A percentile compares a stretch with the other conserved stretches of the same genome.
Evolutionary conservation across 2,113 vertebrate species (phyloP).

Genomic region (Syngnathus typhle): DNA sequence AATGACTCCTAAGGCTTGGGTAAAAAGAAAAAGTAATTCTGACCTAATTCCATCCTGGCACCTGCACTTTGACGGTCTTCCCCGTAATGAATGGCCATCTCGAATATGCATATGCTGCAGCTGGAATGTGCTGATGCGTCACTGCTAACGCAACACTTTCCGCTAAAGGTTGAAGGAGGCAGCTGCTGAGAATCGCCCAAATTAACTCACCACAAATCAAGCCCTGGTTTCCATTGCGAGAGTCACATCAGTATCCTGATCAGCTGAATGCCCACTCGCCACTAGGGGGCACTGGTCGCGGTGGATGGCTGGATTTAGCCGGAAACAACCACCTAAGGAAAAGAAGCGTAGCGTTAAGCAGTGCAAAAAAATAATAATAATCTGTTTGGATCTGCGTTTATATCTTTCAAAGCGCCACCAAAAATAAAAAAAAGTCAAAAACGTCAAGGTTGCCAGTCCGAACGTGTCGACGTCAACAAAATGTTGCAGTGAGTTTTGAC

Average conservation of each 20-base stretch:
- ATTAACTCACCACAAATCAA: slow-evolving; percentile 69
- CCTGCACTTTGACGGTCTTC: slow-evolving; percentile 31
- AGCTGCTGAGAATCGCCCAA: slow-evolving; percentile 11
- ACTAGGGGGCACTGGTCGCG: slow-evolving; percentile 10
- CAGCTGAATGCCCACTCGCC: slow-evolving; percentile 12
- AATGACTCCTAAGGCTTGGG: not conserved
- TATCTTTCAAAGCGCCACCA: too few relatives aligned
- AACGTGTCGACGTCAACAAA: not conserved
- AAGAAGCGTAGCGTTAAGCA: slow-evolving; percentile 3
- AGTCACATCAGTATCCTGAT: slow-evolving; percentile 55
- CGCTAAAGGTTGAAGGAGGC: slow-evolving; percentile 10
- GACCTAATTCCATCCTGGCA: slow-evolving; percentile 40
- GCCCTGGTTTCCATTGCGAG: slow-evolving; percentile 59
- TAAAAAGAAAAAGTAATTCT: slow-evolving; percentile 15
- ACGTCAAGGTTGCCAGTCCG: not conserved
- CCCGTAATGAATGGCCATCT: slow-evolving; percentile 26
- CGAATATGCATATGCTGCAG: slow-evolving; percentile 34
- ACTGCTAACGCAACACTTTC: slow-evolving; percentile 36
- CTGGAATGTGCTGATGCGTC: slow-evolving; percentile 42
- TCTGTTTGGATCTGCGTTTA: too few relatives aligned
- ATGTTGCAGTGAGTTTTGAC: not conserved
- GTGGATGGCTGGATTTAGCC: slow-evolving; percentile 15
- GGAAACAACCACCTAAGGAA: slow-evolving; percentile 42
- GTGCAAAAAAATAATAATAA: too few relatives aligned
- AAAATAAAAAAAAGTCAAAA: not conserved